Conservation (phyloP, 2,113 vertebrate species). For the Antechinus flavipes region DNA sequence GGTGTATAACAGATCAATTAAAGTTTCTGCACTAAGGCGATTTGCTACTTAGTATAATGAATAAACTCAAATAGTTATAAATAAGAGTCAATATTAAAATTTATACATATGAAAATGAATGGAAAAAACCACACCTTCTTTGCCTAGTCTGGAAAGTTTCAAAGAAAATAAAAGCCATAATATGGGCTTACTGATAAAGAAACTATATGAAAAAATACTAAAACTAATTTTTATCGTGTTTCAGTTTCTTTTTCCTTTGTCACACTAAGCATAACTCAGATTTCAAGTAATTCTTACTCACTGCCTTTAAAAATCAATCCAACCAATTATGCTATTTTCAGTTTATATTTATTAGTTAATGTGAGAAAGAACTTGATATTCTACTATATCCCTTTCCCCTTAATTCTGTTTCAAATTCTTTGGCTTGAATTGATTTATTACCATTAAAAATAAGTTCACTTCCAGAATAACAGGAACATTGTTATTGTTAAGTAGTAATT, state of each 20-base stretch:
- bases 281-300: conserved; percentile 27
- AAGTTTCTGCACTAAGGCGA: background rate
- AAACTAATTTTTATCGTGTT: conserved; percentile 30
- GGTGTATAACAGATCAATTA: background rate
- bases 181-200: background rate
- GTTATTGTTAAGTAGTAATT: background rate
- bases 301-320: conserved; percentile 35
- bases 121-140: background rate
- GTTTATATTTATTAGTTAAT: conserved; percentile 31
- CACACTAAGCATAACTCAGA: background rate
- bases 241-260: conserved; percentile 41
- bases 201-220: background rate
- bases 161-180: background rate
- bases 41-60: background rate
- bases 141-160: background rate
- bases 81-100: background rate
- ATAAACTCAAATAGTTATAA: background rate
- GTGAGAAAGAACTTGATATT: conserved; percentile 2
- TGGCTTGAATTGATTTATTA: background rate
- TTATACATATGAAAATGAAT: background rate
- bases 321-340: conserved; percentile 16
- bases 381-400: conserved; percentile 11
- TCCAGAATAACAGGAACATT: background rate
- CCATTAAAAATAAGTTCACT: background rate
- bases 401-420: conserved; percentile 37